phyloP scores from a whole-genome alignment of 2,888 invertebrate species.

The Hypercompe scribonia region DNA sequence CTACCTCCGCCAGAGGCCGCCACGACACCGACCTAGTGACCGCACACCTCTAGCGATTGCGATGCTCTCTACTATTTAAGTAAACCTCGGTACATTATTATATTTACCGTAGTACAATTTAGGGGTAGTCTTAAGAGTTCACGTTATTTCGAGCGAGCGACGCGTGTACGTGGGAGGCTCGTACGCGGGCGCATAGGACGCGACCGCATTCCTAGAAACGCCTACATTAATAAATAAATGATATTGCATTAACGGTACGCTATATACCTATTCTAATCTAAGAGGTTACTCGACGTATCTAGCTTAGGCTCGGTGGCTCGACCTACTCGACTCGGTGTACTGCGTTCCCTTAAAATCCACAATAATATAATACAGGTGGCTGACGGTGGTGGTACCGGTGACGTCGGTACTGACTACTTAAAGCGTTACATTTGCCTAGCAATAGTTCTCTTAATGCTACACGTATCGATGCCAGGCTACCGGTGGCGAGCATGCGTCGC shows the following conservation, averaged over 20 bases:
- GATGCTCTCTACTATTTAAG: conserved; percentile 12
- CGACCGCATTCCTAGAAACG: conserved; percentile 18
- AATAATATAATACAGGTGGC: not conserved
- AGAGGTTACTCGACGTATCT: conserved; percentile 11
- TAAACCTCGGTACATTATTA: conserved; percentile 10
- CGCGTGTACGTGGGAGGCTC: not conserved
- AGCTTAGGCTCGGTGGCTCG: conserved; percentile 2
- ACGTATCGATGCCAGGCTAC: conserved; percentile 19
- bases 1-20: conserved; percentile 15
- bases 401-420: conserved; percentile 39
- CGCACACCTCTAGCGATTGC: not conserved
- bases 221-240: conserved; percentile 43
- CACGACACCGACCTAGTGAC: not conserved
- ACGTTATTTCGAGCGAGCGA: conserved; percentile 12
- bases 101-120: conserved; percentile 19
- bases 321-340: conserved; percentile 3
- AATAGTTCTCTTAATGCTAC: conserved; percentile 34
- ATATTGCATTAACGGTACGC: conserved; percentile 45
- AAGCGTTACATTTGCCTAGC: conserved; percentile 61
- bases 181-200: not conserved
- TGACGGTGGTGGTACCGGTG: not conserved
- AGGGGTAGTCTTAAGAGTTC: conserved; percentile 21
- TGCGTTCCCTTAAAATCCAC: not conserved
- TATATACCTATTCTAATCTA: conserved; percentile 23
- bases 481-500: not conserved